Conservation (phyloP, 2,113 vertebrate species). For the Zootoca vivipara region DNA sequence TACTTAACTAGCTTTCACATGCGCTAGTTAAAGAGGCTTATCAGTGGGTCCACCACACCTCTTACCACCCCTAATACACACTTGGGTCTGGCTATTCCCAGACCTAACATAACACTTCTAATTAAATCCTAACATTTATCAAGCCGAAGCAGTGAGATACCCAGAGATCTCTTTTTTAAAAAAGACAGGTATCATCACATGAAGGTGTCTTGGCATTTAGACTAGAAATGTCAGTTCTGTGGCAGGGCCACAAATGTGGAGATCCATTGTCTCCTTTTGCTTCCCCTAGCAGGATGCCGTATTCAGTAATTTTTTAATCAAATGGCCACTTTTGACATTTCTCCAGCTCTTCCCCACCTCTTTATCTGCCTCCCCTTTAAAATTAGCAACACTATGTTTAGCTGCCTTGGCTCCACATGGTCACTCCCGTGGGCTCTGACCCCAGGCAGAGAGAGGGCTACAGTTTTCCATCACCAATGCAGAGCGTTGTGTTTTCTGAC, state of each 20-base stretch:
- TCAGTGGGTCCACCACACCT: too few species aligned
- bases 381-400: slow-evolving; percentile 66
- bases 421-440: slow-evolving; percentile 42
- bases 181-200: neutral
- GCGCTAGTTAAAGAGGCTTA: too few species aligned
- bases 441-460: slow-evolving; percentile 32
- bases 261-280: slow-evolving; percentile 27
- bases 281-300: neutral
- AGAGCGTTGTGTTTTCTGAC: slow-evolving; percentile 61
- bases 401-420: slow-evolving; percentile 28
- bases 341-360: neutral
- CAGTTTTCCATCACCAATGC: slow-evolving; percentile 55
- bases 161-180: neutral
- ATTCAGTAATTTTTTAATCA: neutral
- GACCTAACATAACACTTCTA: too few species aligned
- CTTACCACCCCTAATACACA: too few species aligned
- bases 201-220: neutral
- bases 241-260: neutral
- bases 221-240: slow-evolving; percentile 19
- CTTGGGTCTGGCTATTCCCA: too few species aligned
- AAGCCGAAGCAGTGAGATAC: too few species aligned
- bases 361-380: slow-evolving; percentile 48
- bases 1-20: too few species aligned
- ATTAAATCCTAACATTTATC: too few species aligned
- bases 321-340: slow-evolving; percentile 7